Evolutionary conservation across 2,113 vertebrate genomes (phyloP).

Genomic region (Synodontis membranacea): DNA sequence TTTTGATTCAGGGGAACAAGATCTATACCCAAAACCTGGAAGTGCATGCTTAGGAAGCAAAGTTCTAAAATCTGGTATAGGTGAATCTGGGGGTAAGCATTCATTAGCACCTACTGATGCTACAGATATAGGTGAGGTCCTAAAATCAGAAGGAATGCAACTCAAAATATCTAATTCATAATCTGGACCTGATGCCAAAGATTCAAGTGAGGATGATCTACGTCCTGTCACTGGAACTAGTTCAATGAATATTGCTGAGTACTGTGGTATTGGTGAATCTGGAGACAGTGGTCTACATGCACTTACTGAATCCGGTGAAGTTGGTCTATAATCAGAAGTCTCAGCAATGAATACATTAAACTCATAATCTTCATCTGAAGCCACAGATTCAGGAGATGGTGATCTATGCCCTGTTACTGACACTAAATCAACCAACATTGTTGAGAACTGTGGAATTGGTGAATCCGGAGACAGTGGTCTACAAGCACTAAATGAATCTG

Average conservation of each 20-base stretch:
- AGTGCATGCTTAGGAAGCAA: not conserved
- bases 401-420: not conserved
- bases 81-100: constrained; percentile 55
- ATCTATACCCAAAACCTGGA: constrained; percentile 5
- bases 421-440: constrained; percentile 13
- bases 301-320: constrained; percentile 25
- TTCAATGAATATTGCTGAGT: constrained; percentile 14
- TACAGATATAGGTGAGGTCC: constrained; percentile 50
- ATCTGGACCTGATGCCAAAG: constrained; percentile 52
- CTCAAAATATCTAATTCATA: constrained; percentile 29
- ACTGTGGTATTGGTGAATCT: constrained; percentile 54
- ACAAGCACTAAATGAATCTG: constrained; percentile 44
- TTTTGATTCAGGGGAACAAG: constrained; percentile 42
- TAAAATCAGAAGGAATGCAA: constrained; percentile 23
- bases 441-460: constrained; percentile 51
- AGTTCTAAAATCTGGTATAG: constrained; percentile 42
- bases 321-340: no score
- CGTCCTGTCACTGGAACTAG: not conserved
- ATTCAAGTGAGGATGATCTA: constrained; percentile 51
- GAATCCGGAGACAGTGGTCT: constrained; percentile 33
- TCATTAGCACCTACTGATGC: constrained; percentile 39
- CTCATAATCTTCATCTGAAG: constrained; percentile 31
- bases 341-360: no score
- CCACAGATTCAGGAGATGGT: constrained; percentile 1
- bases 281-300: constrained; percentile 21